Conservation (phyloP, 2,888 invertebrate genomes). For the Pheosia gnoma region DNA sequence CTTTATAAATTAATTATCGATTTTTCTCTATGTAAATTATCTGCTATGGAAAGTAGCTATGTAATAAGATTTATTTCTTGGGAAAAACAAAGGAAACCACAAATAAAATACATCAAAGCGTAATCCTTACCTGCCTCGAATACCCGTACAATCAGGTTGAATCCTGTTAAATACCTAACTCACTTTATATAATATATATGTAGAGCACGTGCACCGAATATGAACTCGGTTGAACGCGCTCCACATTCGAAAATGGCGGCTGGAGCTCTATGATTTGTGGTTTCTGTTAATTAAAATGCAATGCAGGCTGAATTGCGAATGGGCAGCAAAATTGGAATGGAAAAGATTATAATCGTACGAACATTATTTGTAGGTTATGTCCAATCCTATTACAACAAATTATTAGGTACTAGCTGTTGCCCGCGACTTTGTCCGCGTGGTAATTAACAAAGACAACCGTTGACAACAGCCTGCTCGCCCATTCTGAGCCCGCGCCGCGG, state of each 20-base stretch:
- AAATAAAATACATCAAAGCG: too few species aligned
- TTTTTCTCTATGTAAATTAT: too few species aligned
- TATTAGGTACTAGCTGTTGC: too few species aligned
- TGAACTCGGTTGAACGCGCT: constrained; percentile 24
- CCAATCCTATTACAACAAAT: too few species aligned
- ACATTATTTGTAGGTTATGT: not conserved
- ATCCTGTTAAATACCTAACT: not conserved
- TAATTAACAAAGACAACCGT: too few species aligned
- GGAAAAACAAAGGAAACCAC: too few species aligned
- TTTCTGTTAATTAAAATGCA: constrained; percentile 25
- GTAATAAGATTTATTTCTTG: too few species aligned
- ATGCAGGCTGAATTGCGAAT: not conserved
- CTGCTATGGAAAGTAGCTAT: too few species aligned
- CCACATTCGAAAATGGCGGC: constrained; percentile 5
- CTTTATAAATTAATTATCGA: too few species aligned
- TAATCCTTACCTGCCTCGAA: constrained; percentile 11
- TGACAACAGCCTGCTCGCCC: too few species aligned
- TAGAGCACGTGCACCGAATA: constrained; percentile 27
- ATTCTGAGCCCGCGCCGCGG: too few species aligned
- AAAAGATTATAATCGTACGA: not conserved
- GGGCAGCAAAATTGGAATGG: not conserved
- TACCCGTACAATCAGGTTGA: constrained; percentile 17
- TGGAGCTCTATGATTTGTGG: constrained; percentile 21
- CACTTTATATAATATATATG: constrained; percentile 16
- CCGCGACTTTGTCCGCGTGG: too few species aligned